phyloP scores from a whole-genome alignment of 1,140 invertebrate genomes.

The Neuroterus valhalla region DNA sequence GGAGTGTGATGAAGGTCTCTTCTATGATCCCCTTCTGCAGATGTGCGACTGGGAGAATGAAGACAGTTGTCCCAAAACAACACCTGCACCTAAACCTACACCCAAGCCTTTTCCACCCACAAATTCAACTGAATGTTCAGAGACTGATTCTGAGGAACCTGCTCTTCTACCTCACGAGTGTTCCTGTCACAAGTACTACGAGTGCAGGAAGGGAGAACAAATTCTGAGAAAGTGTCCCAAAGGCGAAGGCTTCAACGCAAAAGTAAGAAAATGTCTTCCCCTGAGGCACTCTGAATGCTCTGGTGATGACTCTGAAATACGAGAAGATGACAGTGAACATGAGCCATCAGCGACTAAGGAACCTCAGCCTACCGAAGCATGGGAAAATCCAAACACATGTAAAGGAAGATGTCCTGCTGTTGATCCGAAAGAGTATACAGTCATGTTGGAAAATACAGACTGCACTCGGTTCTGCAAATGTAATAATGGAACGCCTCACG shows the following conservation, averaged over 20 bases:
- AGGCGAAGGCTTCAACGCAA: background rate
- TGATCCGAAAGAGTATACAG: background rate
- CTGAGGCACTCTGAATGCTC: no score
- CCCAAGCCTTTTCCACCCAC: background rate
- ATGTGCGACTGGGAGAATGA: slow-evolving; percentile 54
- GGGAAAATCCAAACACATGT: background rate
- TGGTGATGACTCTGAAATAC: no score
- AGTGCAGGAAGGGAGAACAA: background rate
- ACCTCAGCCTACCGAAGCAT: background rate
- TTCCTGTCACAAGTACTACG: background rate
- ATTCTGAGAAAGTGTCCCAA: background rate
- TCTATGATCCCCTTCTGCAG: slow-evolving; percentile 73
- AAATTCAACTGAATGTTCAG: background rate
- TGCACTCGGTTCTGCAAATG: slow-evolving; percentile 67
- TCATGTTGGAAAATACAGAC: background rate
- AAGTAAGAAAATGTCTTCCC: background rate
- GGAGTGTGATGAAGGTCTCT: slow-evolving; percentile 65
- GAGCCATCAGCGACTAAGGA: background rate
- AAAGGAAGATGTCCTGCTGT: background rate
- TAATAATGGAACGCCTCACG: slow-evolving; percentile 44
- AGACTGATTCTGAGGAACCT: background rate
- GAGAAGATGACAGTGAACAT: no score
- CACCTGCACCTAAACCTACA: background rate
- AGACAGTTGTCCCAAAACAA: slow-evolving; percentile 30
- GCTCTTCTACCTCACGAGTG: background rate